Base-by-base conservation (phyloP, 2,797 vertebrate species). In the Sebastes dallii region DNA sequence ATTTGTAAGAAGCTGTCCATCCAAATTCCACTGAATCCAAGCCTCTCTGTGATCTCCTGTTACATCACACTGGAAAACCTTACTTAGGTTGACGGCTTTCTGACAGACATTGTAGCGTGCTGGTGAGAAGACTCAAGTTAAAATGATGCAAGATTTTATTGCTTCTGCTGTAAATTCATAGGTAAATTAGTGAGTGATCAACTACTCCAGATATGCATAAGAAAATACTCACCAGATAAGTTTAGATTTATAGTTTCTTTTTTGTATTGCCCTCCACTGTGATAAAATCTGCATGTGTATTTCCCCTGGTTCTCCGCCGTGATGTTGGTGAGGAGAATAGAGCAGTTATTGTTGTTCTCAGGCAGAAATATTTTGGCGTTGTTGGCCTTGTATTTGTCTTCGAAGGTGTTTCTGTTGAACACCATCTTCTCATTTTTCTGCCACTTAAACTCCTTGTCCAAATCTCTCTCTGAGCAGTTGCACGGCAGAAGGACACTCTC, bases 191-290 rank as follows among this genome's bases (percentile, higher is more conserved):
- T 25, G 4, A n/a, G 2, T 59, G 42, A 59, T 52, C 5, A 68
- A 65, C 52, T 22, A 18, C 4, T 54, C 11, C 6, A 14, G 0
- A 1, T 9, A 61, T 62, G 3, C 4, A 64, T 10, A 14, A 65
- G n/a, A 18, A 42, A 59, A 11, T 1, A 87, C 91, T 92, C 59
- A 93, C 94, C 86, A 24, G 0, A 42, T 36, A 94, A 10, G 0
- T 0, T 71, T 1, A 94, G 67, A 46, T 50, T 4, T 9, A 27
- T 1, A 27, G 0, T 1, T 0, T 0, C 0, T 2, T 0, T 1
- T 0, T 0, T 0, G 6, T 78, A 27, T 32, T 0, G 0, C 0
- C 0, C 0, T 36, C 2, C 0, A 0, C 0, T 0, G 2, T 27
- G 25, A 24, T 0, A 0, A 39, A 56, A 82, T 3, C 0, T 0